Base-by-base conservation (phyloP, 1,140 invertebrate genomes). In the Penaeus japonicus region DNA sequence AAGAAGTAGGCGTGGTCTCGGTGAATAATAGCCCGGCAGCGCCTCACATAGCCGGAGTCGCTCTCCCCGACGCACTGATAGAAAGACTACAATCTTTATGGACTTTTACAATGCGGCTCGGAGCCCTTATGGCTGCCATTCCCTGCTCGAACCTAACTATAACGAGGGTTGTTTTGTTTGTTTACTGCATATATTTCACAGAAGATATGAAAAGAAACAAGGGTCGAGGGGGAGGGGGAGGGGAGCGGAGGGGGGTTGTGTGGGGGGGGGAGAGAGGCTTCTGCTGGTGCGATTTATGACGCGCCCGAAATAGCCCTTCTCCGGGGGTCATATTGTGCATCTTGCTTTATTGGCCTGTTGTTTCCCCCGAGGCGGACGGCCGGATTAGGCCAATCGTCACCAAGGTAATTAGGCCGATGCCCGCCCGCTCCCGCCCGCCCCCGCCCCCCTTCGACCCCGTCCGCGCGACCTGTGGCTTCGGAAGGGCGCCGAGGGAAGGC, bases 141-240 rank as follows among this genome's bases (percentile, higher is more conserved):
- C 77, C 84, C 84, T 79, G 84, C 84, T 86, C 84, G 79, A 86
- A 86, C 84, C 84, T 86, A 86, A 86, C 84, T 86, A 86, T 86
- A 86, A 86, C 84, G 84, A 86, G 65, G 55, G 78, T n/a, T 62
- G 84, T 86, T 86, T 62, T 86, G 84, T 86, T 86, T 86, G 84
- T 86, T 86, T 86, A 86, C 84, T 86, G 84, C 84, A 79, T 86
- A 86, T 86, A 86, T 86, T 86, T 86, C 77, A 86, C 84, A 79
- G 84, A 79, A 79, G 84, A 86, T 86, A 86, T 86, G 84, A 86
- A 86, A 86, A 86, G 84, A 86, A 86, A 86, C 84, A 86, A 86
- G 84, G 84, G 84, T 53, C 15, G 47, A 47, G 47, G 47, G 5
- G 47, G 47, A 15, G 39, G 0, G 47, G 47, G 0, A 7, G 10